A percentile compares a stretch with the other conserved stretches of the same genome.
These are phyloP conservation scores for Pseudorhombus dupliciocellatus DNA, from an alignment of 2,113 vertebrate species.

Conservation along the genomic window DNA sequence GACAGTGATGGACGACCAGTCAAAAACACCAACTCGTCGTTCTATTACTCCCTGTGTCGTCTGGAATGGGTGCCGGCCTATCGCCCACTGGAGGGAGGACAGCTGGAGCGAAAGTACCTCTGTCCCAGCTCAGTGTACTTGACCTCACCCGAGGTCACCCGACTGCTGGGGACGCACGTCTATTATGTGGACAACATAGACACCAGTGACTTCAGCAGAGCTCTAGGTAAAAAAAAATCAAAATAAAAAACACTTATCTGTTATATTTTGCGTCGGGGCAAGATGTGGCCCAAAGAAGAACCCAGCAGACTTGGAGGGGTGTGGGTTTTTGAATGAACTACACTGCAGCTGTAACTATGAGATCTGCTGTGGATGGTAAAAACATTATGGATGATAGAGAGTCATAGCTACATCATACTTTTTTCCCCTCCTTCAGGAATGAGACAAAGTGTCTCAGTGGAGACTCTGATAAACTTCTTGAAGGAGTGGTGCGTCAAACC, in stretches of 20 bases:
- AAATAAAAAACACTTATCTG: too few relatives aligned
- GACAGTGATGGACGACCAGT: constrained; percentile 63
- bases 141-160: constrained; percentile 61
- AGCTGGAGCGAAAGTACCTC: constrained; percentile 50
- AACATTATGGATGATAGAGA: too few relatives aligned
- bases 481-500: constrained; percentile 77
- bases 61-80: constrained; percentile 79
- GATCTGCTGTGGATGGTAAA: too few relatives aligned
- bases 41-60: constrained; percentile 68
- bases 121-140: constrained; percentile 74
- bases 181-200: constrained; percentile 68
- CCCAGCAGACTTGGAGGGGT: too few relatives aligned
- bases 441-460: constrained; percentile 69
- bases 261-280: too few relatives aligned
- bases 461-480: constrained; percentile 74
- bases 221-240: constrained; percentile 78
- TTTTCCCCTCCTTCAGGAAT: constrained; percentile 68
- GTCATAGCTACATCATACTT: background rate
- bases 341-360: too few relatives aligned
- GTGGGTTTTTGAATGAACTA: too few relatives aligned
- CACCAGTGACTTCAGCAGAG: constrained; percentile 76
- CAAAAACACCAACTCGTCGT: constrained; percentile 75
- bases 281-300: too few relatives aligned
- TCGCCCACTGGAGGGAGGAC: constrained; percentile 30
- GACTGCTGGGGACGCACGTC: constrained; percentile 78